Evolutionary conservation across 2,113 vertebrate species (phyloP).

Genomic region (Clarias magur): DNA sequence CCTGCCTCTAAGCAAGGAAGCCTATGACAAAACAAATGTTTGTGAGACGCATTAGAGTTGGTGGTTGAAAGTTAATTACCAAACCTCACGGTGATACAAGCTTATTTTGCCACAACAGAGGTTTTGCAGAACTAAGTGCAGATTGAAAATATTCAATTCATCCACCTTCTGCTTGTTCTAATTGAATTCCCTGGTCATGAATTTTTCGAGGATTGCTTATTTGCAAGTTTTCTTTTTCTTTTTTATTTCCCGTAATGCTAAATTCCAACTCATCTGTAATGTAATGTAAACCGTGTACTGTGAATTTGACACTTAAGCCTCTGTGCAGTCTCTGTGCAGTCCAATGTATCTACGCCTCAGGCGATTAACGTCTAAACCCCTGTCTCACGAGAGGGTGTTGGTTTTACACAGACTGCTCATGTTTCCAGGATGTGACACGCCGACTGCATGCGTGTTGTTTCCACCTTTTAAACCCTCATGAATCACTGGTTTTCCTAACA

Average conservation of each 20-base stretch:
- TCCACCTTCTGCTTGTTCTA: background rate
- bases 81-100: constrained; percentile 19
- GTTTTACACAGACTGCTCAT: background rate
- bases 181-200: background rate
- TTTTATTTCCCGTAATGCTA: background rate
- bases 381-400: constrained; percentile 21
- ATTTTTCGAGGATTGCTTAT: background rate
- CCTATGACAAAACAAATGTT: constrained; percentile 48
- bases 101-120: constrained; percentile 1
- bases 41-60: constrained; percentile 30
- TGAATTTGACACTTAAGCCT: background rate
- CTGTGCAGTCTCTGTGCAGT: background rate
- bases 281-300: background rate
- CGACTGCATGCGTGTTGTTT: constrained; percentile 17
- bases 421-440: constrained; percentile 25
- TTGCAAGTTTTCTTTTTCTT: background rate
- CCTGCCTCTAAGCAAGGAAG: constrained; percentile 29
- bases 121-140: constrained; percentile 1
- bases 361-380: background rate
- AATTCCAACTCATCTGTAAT: constrained; percentile 7
- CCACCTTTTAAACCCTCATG: constrained; percentile 26
- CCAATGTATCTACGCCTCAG: background rate
- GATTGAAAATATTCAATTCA: constrained; percentile 8
- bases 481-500: constrained; percentile 40
- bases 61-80: constrained; percentile 37